Evolutionary conservation across 2,888 invertebrate species (phyloP).

Genomic region (Drosophila ezoana): DNA sequence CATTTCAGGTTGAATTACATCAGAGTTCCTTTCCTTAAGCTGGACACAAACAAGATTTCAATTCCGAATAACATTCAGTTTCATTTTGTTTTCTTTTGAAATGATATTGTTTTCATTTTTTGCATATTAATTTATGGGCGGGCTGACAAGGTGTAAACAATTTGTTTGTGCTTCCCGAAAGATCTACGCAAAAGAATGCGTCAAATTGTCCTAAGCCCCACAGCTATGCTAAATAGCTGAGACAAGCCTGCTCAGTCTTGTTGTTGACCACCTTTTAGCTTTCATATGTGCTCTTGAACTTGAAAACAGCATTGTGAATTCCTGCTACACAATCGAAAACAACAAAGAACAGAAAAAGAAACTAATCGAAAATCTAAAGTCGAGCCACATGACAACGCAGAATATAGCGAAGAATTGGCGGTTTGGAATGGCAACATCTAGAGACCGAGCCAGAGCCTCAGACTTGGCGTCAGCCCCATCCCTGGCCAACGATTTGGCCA

Average conservation of each 20-base stretch:
- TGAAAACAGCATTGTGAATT: constrained; percentile 62
- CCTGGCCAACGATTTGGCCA: constrained; percentile 12
- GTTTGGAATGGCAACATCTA: constrained; percentile 7
- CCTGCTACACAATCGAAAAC: constrained; percentile 52
- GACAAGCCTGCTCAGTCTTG: constrained; percentile 23
- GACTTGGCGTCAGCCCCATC: constrained; percentile 5
- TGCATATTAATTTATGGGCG: constrained; percentile 10
- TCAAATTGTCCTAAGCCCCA: constrained; percentile 38
- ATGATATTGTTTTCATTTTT: constrained; percentile 2
- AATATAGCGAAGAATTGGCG: constrained; percentile 27
- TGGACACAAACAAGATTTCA: constrained; percentile 13
- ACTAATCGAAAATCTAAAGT: constrained; percentile 21
- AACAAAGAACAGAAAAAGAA: constrained; percentile 21
- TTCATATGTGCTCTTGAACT: constrained; percentile 68
- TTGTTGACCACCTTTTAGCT: constrained; percentile 17
- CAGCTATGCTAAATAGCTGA: constrained; percentile 54
- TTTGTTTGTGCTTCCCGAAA: constrained; percentile 45
- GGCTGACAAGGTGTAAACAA: constrained; percentile 48
- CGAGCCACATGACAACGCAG: constrained; percentile 49
- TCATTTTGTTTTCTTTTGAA: not conserved
- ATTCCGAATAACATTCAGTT: not conserved
- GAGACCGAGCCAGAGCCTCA: not conserved
- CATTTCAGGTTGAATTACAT: constrained; percentile 1
- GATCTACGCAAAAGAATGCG: constrained; percentile 56
- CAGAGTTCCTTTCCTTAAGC: constrained; percentile 6